A percentile compares a stretch with the other conserved stretches of the same genome.
phyloP scores from a whole-genome alignment of 2,113 vertebrate species.

The Phoenicopterus ruber region DNA sequence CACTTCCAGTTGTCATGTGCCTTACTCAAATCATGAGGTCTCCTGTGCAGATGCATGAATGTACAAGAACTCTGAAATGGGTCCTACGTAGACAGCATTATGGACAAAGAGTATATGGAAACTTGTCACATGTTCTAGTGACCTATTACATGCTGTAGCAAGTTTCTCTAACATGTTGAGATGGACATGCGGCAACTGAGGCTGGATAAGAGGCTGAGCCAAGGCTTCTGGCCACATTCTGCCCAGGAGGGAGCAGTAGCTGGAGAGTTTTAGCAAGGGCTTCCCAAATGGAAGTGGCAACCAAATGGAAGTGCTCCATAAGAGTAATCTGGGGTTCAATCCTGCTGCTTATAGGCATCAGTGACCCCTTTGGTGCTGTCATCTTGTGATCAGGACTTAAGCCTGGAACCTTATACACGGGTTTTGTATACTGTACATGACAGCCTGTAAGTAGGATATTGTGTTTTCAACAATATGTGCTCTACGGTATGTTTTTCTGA shows the following conservation, averaged over 20 bases:
- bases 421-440: neutral
- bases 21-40: neutral
- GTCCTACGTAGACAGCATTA: neutral
- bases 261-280: neutral
- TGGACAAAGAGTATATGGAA: neutral
- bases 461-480: neutral
- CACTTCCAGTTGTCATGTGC: neutral
- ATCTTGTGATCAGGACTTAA: neutral
- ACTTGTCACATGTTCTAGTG: neutral
- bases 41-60: neutral
- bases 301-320: neutral
- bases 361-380: neutral
- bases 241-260: neutral
- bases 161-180: neutral
- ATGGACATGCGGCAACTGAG: neutral
- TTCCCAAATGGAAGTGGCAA: neutral
- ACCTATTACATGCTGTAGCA: neutral
- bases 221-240: neutral
- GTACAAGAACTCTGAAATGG: neutral
- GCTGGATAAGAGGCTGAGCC: neutral
- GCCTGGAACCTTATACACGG: rapidly evolving
- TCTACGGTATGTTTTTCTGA: neutral
- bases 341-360: neutral
- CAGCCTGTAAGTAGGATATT: neutral
- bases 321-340: neutral